Evolutionary conservation across 2,797 vertebrate genomes (phyloP).

Genomic region (Cygnus olor): DNA sequence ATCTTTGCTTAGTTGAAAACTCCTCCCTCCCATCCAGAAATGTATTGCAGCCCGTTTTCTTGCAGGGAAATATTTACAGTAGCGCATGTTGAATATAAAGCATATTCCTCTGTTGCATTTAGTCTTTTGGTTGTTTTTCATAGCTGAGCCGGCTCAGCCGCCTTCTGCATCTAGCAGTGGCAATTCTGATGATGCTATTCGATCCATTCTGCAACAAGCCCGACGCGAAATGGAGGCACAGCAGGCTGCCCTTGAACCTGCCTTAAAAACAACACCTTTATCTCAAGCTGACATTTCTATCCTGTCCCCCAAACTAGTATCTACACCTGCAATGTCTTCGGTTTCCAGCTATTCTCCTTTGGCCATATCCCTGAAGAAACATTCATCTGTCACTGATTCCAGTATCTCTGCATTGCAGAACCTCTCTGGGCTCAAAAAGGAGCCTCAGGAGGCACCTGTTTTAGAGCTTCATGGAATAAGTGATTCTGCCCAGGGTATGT

Average conservation of each 20-base stretch:
- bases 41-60: neutral
- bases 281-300: slow-evolving; percentile 84
- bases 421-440: slow-evolving; percentile 85
- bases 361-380: slow-evolving; percentile 92
- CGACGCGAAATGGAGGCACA: slow-evolving; percentile 97
- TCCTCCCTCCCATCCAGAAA: slow-evolving; percentile 28
- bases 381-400: slow-evolving; percentile 86
- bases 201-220: slow-evolving; percentile 95
- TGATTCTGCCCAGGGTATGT: slow-evolving; percentile 80
- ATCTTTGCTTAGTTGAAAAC: slow-evolving; percentile 1
- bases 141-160: slow-evolving; percentile 89
- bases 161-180: slow-evolving; percentile 85
- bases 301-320: slow-evolving; percentile 85
- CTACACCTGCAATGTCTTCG: slow-evolving; percentile 80
- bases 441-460: slow-evolving; percentile 80
- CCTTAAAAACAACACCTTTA: slow-evolving; percentile 88
- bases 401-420: slow-evolving; percentile 79
- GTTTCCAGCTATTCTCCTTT: slow-evolving; percentile 89
- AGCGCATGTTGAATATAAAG: slow-evolving; percentile 51
- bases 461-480: slow-evolving; percentile 80
- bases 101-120: slow-evolving; percentile 69
- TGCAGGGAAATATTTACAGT: slow-evolving; percentile 38
- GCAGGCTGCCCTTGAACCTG: slow-evolving; percentile 90
- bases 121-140: slow-evolving; percentile 67
- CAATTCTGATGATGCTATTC: slow-evolving; percentile 92